phyloP scores from a whole-genome alignment of 2,888 invertebrate genomes.

The Apomyelois bistriatella region DNA sequence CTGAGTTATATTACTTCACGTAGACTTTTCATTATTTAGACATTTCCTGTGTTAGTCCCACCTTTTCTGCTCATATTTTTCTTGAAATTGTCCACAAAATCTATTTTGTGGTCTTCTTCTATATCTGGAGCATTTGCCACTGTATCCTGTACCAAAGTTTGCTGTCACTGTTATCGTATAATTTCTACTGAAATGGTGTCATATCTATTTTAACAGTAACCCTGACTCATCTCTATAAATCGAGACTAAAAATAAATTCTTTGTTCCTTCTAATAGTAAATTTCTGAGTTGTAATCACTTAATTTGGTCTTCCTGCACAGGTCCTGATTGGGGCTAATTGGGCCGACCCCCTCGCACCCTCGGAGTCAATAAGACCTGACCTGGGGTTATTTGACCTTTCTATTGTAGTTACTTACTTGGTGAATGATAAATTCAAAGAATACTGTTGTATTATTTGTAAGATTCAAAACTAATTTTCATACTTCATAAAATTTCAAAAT shows the following conservation, averaged over 20 bases:
- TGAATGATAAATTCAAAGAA: no score
- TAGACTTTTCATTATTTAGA: no score
- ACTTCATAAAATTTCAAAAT: no score
- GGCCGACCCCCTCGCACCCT: constrained; percentile 15
- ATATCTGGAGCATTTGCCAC: no score
- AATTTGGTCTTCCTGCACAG: constrained; percentile 17
- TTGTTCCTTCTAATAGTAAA: background rate
- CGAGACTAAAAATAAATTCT: constrained; percentile 2
- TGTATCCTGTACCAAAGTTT: no score
- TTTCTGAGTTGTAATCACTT: constrained; percentile 16
- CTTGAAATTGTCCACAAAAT: no score
- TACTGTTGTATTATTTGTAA: no score
- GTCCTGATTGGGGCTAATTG: constrained; percentile 21
- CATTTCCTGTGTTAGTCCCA: no score
- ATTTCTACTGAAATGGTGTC: background rate
- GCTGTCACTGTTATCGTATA: background rate
- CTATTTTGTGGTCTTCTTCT: no score
- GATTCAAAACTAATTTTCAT: no score
- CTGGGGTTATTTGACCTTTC: constrained; percentile 16
- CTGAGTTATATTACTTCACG: no score
- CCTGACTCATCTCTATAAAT: background rate
- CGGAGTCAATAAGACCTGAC: constrained; percentile 19
- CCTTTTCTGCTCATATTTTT: no score
- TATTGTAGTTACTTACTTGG: background rate
- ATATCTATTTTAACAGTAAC: background rate